Percentiles rank a stretch among this genome's conserved stretches.
Evolutionary conservation across 2,113 vertebrate genomes (phyloP).

Genomic region (Vulpes lagopus): DNA sequence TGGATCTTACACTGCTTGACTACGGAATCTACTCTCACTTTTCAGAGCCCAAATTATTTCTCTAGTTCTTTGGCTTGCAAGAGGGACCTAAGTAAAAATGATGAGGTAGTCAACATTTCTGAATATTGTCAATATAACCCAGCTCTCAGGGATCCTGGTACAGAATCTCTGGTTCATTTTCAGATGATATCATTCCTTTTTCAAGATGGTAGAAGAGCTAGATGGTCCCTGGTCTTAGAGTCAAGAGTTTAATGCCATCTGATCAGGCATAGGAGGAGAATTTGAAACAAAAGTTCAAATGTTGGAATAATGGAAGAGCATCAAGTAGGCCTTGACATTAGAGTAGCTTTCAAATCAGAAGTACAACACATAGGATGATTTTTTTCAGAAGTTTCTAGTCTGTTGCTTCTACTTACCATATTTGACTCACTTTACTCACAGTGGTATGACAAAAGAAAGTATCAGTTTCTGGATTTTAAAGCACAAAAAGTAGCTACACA

Average conservation of each 20-base stretch:
- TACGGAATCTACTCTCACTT: not conserved
- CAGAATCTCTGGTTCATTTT: not conserved
- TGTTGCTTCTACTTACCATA: conserved; percentile 9
- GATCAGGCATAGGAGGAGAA: not conserved
- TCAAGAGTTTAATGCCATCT: not conserved
- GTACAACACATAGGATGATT: not conserved
- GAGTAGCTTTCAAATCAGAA: conserved; percentile 52
- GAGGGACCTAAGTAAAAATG: conserved; percentile 43
- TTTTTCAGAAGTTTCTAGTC: not conserved
- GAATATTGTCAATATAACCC: not conserved
- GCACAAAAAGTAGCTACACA: not conserved
- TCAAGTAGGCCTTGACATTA: not conserved
- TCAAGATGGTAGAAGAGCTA: not conserved
- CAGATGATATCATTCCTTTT: not conserved
- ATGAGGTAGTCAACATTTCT: not conserved
- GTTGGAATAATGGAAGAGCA: conserved; percentile 6
- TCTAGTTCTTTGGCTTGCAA: not conserved
- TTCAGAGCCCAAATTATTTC: conserved; percentile 21
- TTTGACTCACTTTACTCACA: not conserved
- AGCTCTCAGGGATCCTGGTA: not conserved
- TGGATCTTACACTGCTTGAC: conserved; percentile 32
- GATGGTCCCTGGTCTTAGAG: not conserved
- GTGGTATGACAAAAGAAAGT: not conserved
- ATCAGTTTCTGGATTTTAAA: not conserved
- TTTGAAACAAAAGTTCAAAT: conserved; percentile 2